phyloP scores from a whole-genome alignment of 2,113 vertebrate genomes.

The Cyanoderma ruficeps region DNA sequence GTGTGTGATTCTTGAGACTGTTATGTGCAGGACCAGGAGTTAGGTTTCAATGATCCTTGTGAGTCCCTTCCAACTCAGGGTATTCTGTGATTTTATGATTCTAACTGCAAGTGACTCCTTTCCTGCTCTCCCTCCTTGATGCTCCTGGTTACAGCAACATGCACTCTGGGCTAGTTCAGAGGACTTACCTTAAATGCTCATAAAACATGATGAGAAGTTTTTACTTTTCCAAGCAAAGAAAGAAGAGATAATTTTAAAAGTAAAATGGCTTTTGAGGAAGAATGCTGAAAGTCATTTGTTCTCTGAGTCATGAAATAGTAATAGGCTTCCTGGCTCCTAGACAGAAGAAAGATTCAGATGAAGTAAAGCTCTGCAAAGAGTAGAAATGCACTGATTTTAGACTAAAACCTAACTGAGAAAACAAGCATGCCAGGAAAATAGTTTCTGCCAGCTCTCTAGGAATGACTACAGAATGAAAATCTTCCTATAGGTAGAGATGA shows the following conservation, averaged over 20 bases:
- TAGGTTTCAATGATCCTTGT: neutral
- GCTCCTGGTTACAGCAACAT: neutral
- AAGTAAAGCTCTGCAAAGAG: constrained; percentile 3
- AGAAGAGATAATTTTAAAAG: neutral
- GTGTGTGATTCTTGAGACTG: neutral
- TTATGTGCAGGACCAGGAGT: neutral
- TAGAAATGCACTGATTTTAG: neutral
- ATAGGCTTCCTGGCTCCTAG: neutral
- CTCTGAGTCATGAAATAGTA: constrained; percentile 28
- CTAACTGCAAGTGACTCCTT: neutral
- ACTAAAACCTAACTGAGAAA: constrained; percentile 25
- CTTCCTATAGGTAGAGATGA: neutral
- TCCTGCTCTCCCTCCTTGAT: neutral
- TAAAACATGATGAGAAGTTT: neutral
- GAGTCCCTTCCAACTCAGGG: neutral
- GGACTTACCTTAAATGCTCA: neutral
- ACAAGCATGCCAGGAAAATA: constrained; percentile 15
- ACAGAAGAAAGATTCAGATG: neutral
- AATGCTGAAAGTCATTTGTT: neutral
- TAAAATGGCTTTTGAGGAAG: neutral
- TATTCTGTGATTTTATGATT: neutral
- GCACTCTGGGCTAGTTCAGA: neutral
- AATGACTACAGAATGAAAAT: constrained; percentile 17
- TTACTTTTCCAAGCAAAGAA: neutral
- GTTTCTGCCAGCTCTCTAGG: constrained; percentile 11